Evolutionary conservation across 1,140 invertebrate species (phyloP).

Genomic region (Drosophila seguyi): DNA sequence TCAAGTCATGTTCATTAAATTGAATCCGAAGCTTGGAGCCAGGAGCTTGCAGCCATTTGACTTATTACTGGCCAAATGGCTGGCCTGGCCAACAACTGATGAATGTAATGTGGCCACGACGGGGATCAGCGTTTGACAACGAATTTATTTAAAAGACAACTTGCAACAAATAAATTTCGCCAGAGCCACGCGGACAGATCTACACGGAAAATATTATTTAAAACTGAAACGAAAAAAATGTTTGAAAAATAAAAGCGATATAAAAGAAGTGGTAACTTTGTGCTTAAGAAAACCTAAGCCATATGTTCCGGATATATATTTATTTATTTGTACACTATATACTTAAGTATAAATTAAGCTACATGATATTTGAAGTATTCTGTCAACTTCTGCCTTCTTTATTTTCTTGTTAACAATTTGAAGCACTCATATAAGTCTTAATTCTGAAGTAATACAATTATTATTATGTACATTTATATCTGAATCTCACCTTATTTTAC

Average conservation of each 20-base stretch:
- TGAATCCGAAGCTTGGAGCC: constrained; percentile 50
- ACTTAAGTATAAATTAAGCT: too few species aligned
- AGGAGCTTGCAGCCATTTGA: constrained; percentile 42
- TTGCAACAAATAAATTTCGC: constrained; percentile 78
- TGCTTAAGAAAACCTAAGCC: not conserved
- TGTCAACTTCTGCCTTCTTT: not conserved
- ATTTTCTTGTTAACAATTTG: not conserved
- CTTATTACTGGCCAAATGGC: constrained; percentile 56
- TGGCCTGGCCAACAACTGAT: constrained; percentile 65
- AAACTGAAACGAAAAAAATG: not conserved
- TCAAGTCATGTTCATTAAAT: constrained; percentile 78
- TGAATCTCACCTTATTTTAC: not conserved
- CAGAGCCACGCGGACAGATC: constrained; percentile 27
- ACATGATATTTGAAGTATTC: not conserved
- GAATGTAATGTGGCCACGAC: constrained; percentile 51
- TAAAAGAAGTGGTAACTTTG: not conserved
- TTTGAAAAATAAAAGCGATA: not conserved
- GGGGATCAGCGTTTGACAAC: constrained; percentile 67
- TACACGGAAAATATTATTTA: not conserved
- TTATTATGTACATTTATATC: too few species aligned
- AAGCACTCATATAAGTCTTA: not conserved
- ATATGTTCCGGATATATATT: too few species aligned
- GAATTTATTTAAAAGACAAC: constrained; percentile 83
- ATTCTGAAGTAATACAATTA: not conserved
- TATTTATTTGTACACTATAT: too few species aligned